Evolutionary conservation across 2,797 vertebrate genomes (phyloP).

Genomic region (Tragelaphus oryx): DNA sequence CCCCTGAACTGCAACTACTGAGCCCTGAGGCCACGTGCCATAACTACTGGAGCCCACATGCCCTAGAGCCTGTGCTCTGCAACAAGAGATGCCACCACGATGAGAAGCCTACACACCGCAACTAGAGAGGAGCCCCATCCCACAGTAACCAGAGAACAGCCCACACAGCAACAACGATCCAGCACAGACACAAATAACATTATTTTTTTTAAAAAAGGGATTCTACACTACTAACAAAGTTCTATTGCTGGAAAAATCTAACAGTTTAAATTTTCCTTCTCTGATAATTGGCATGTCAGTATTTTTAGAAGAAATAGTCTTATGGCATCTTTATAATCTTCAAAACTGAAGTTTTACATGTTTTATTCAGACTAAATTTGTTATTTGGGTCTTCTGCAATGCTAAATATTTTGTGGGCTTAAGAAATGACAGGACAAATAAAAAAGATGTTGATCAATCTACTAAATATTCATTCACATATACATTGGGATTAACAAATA

Average conservation of each 20-base stretch:
- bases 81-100: background rate
- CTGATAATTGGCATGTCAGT: background rate
- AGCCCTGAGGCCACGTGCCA: background rate
- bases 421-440: background rate
- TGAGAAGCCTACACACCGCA: background rate
- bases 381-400: background rate
- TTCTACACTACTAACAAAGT: background rate
- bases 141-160: background rate
- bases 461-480: background rate
- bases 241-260: background rate
- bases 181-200: background rate
- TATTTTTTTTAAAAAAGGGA: background rate
- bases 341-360: background rate
- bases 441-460: background rate
- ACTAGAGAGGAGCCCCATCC: background rate
- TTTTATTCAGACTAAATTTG: background rate
- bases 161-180: background rate
- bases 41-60: background rate
- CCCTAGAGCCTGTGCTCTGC: background rate
- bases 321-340: background rate
- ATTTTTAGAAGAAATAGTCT: background rate
- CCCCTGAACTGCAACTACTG: background rate
- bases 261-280: background rate
- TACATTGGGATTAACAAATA: conserved; percentile 1
- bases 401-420: background rate